phyloP scores from a whole-genome alignment of 2,113 vertebrate genomes.

The Gymnogyps californianus region DNA sequence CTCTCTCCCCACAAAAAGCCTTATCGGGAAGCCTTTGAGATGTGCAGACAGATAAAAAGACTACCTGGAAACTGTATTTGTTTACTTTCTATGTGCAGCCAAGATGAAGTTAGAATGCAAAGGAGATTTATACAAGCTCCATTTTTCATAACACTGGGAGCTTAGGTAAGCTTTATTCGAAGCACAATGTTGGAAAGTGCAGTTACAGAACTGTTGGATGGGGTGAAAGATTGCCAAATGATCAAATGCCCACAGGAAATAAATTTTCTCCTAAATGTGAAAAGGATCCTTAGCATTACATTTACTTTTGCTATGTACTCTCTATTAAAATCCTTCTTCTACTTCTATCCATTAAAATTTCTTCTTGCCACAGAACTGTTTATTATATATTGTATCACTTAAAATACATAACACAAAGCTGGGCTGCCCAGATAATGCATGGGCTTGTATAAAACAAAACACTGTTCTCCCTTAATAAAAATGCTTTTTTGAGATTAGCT shows the following conservation, averaged over 20 bases:
- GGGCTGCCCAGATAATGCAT: not conserved
- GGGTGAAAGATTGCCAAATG: not conserved
- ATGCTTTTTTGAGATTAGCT: not conserved
- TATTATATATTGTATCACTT: not conserved
- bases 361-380: not conserved
- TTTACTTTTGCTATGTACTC: not conserved
- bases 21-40: not conserved
- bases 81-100: not conserved
- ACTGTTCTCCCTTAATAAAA: not conserved
- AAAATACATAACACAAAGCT: not conserved
- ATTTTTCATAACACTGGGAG: not conserved
- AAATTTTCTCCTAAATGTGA: not conserved
- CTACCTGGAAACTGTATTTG: not conserved
- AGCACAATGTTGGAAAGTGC: not conserved
- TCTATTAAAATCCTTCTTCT: not conserved
- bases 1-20: not conserved
- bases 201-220: not conserved
- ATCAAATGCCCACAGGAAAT: not conserved
- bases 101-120: not conserved
- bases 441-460: not conserved
- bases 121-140: not conserved
- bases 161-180: not conserved
- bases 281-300: not conserved
- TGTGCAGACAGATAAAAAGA: not conserved
- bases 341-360: not conserved